Conservation (phyloP, 2,888 invertebrate genomes). For the Melanchra persicariae region DNA sequence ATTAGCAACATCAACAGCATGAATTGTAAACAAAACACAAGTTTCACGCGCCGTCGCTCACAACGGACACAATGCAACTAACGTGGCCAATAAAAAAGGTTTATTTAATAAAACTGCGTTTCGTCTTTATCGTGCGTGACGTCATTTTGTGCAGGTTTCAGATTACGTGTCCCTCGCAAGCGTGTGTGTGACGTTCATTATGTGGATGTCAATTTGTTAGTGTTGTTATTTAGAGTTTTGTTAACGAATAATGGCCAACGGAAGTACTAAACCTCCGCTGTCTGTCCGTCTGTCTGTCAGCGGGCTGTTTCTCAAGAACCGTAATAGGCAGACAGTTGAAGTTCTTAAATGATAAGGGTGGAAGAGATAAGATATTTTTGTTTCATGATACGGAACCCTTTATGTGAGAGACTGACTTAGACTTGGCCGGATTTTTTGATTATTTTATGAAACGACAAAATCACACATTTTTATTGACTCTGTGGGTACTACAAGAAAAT, state of each 20-base stretch:
- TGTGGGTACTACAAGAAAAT: no score
- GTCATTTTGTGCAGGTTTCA: constrained; percentile 28
- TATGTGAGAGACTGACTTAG: no score
- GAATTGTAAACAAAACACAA: constrained; percentile 20
- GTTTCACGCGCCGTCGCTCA: constrained; percentile 41
- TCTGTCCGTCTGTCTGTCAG: no score
- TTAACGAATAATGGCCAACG: no score
- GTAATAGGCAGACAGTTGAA: not conserved
- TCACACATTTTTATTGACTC: no score
- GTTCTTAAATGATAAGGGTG: no score
- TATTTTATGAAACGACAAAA: no score
- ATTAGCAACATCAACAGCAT: constrained; percentile 45
- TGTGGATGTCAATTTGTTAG: not conserved
- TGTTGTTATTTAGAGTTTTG: not conserved
- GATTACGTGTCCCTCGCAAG: constrained; percentile 27
- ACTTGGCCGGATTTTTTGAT: no score
- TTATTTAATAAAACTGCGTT: constrained; percentile 27
- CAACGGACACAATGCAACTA: constrained; percentile 35
- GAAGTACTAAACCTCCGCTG: no score
- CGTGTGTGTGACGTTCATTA: not conserved
- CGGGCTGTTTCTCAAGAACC: no score
- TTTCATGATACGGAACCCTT: no score
- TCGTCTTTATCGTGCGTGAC: constrained; percentile 23
- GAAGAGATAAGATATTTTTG: no score
- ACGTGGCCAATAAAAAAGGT: constrained; percentile 17